These are phyloP conservation scores for Pseudoips prasinana DNA, from an alignment of 2,888 invertebrate genomes.

Conservation along the genomic window DNA sequence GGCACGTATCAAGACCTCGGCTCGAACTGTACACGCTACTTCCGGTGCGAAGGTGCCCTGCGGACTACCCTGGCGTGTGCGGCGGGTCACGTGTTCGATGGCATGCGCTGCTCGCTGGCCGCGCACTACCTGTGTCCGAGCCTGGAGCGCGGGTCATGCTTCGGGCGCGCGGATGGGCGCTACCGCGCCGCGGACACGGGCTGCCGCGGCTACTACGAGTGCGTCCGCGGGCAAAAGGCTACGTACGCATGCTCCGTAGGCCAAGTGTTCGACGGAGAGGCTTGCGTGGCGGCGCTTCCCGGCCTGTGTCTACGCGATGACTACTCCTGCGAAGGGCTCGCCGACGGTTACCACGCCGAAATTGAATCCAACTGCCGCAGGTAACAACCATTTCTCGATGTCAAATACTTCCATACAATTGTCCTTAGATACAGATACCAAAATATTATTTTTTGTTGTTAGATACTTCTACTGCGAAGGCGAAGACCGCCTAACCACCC, in stretches of 20 bases:
- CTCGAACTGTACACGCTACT: conserved; percentile 77
- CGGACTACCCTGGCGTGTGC: conserved; percentile 67
- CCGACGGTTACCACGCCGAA: conserved; percentile 82
- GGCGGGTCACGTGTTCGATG: conserved; percentile 66
- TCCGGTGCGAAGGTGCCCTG: conserved; percentile 68
- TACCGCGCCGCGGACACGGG: conserved; percentile 75
- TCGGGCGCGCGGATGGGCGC: conserved; percentile 77
- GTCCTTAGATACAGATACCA: no score
- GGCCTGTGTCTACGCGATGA: conserved; percentile 62
- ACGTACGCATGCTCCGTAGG: conserved; percentile 80
- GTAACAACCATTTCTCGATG: conserved; percentile 38
- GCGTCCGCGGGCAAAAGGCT: conserved; percentile 79
- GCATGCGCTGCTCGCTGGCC: conserved; percentile 61
- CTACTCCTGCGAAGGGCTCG: conserved; percentile 70
- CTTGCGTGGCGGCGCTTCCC: conserved; percentile 64
- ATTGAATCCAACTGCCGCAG: conserved; percentile 76
- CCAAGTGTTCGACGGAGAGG: conserved; percentile 79
- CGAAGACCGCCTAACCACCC: conserved; percentile 76
- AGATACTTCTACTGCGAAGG: conserved; percentile 83
- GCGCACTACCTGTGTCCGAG: conserved; percentile 69
- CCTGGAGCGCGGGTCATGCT: conserved; percentile 75
- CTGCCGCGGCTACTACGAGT: conserved; percentile 83
- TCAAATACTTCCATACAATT: conserved; percentile 82
- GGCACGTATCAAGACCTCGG: conserved; percentile 80
- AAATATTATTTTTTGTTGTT: conserved; percentile 25